Conservation (phyloP, 1,140 invertebrate species). For the Agrypnia vestita region DNA sequence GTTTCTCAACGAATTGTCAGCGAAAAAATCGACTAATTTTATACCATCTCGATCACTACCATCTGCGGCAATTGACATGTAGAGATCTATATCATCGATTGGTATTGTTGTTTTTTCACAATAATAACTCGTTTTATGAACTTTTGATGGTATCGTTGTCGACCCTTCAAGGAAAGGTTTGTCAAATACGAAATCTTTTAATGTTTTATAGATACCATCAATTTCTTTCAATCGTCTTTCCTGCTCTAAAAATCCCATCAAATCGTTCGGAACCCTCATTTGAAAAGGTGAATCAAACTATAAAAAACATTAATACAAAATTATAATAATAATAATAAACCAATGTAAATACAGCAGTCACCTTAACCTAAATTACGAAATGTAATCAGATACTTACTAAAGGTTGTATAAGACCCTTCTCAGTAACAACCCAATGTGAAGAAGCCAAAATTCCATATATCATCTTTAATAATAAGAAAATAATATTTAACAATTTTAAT, state of each 20-base stretch:
- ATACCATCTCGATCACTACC: slow-evolving; percentile 72
- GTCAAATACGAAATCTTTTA: slow-evolving; percentile 80
- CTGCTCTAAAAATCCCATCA: slow-evolving; percentile 87
- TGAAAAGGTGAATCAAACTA: slow-evolving; percentile 84
- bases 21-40: slow-evolving; percentile 58
- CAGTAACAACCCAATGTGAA: slow-evolving; percentile 50
- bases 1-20: slow-evolving; percentile 54
- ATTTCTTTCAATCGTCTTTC: slow-evolving; percentile 80
- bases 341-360: slow-evolving; percentile 23
- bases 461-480: slow-evolving; percentile 33
- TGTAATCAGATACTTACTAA: slow-evolving; percentile 27
- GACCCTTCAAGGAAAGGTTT: slow-evolving; percentile 77
- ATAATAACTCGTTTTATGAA: slow-evolving; percentile 79
- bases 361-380: slow-evolving; percentile 41
- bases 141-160: slow-evolving; percentile 76
- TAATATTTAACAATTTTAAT: slow-evolving; percentile 37
- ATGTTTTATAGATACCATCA: slow-evolving; percentile 78
- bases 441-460: slow-evolving; percentile 39
- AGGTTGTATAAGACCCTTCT: slow-evolving; percentile 49
- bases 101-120: slow-evolving; percentile 78
- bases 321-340: slow-evolving; percentile 21
- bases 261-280: slow-evolving; percentile 84
- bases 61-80: slow-evolving; percentile 77
- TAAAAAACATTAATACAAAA: slow-evolving; percentile 62
- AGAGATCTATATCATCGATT: slow-evolving; percentile 80